These are phyloP conservation scores for Aphaenogaster floridana DNA, from an alignment of 1,140 invertebrate genomes.

Conservation along the genomic window DNA sequence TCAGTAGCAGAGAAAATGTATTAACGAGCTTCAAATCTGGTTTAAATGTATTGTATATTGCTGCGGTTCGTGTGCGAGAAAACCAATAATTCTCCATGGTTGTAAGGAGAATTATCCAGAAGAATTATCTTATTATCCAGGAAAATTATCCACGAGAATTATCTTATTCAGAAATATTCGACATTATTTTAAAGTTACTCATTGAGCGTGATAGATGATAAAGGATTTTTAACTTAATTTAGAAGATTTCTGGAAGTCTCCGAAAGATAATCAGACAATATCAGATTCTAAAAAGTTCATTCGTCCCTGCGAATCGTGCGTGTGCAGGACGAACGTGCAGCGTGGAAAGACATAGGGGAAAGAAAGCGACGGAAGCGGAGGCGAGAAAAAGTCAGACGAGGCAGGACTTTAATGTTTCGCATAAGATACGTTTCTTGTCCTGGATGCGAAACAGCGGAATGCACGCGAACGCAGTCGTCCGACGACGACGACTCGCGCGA, in stretches of 20 bases:
- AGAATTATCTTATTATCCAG: too few species aligned
- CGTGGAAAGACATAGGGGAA: not conserved
- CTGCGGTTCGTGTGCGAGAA: too few species aligned
- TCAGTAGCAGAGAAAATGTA: too few species aligned
- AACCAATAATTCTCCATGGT: too few species aligned
- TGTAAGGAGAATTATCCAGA: too few species aligned
- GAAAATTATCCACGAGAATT: too few species aligned
- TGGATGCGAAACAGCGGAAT: slow-evolving; percentile 42
- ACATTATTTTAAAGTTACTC: not conserved
- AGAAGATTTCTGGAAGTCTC: not conserved
- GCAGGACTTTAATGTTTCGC: slow-evolving; percentile 43
- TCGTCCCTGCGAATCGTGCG: not conserved
- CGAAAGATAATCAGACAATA: not conserved
- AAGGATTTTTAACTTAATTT: not conserved
- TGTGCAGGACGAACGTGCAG: not conserved
- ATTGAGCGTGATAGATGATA: not conserved
- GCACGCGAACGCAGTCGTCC: slow-evolving; percentile 23
- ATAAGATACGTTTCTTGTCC: slow-evolving; percentile 56
- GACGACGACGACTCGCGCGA: slow-evolving; percentile 17
- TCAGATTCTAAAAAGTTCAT: not conserved
- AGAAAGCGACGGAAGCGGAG: not conserved
- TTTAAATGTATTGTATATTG: too few species aligned
- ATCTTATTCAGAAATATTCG: not conserved
- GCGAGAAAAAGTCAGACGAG: not conserved
- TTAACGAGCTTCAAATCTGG: too few species aligned